Percentiles rank a stretch among this genome's conserved stretches.
Conservation (phyloP, 35 echinoderm and acorn worm species). For the Diadema setosum region DNA sequence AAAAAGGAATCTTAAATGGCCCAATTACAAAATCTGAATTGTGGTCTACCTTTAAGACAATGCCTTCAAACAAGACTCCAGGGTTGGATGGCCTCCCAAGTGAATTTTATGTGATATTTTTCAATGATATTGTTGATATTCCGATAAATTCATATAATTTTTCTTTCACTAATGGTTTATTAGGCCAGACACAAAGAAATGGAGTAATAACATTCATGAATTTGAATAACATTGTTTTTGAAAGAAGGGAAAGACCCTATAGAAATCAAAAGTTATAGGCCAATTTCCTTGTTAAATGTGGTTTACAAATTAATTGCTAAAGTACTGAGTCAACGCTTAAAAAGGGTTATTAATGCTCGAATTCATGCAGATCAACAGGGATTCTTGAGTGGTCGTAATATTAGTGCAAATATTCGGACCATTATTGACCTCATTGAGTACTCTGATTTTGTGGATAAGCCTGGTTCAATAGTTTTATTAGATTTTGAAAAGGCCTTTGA, state of each 20-base stretch:
- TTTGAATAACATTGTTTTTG: not conserved
- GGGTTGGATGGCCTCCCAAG: too few species aligned
- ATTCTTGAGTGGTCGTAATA: too few species aligned
- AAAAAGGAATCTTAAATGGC: not conserved
- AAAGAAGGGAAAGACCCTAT: not conserved
- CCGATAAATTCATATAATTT: not conserved
- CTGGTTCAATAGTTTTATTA: not conserved
- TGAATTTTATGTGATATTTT: not conserved
- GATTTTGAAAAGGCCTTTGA: too few species aligned
- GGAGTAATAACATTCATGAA: slow-evolving; percentile 14
- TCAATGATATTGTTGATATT: not conserved
- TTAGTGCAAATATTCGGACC: too few species aligned
- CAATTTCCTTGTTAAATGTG: not conserved
- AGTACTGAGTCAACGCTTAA: not conserved
- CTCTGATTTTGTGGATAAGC: not conserved
- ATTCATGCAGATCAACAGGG: not conserved
- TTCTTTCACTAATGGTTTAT: not conserved
- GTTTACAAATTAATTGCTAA: not conserved
- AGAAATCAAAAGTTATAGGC: not conserved
- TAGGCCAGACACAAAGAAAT: not conserved
- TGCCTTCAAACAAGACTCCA: too few species aligned
- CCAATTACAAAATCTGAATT: not conserved
- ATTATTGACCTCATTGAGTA: too few species aligned
- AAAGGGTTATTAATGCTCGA: not conserved
- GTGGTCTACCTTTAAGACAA: not conserved